These are phyloP conservation scores for Peromyscus attwateri DNA, from an alignment of 2,797 vertebrate species.

Conservation along the genomic window DNA sequence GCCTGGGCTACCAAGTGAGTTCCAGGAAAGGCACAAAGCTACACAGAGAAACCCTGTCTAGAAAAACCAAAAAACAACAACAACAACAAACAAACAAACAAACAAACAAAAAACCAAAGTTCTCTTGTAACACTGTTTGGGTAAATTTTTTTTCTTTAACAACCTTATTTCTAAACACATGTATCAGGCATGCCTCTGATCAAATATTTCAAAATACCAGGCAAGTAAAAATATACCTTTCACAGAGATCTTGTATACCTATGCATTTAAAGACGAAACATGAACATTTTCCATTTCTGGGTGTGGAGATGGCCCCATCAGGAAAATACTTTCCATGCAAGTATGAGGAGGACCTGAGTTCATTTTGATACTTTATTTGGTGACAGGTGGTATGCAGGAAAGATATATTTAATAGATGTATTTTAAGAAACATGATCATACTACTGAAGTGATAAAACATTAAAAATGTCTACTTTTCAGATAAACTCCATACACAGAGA, in stretches of 20 bases:
- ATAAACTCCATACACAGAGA: neutral
- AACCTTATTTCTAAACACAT: conserved; percentile 1
- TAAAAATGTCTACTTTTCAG: conserved; percentile 22
- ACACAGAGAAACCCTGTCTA: too few relatives aligned
- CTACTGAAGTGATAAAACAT: neutral
- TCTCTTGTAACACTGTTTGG: neutral
- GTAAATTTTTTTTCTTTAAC: neutral
- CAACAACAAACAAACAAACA: too few relatives aligned
- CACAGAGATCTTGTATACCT: neutral
- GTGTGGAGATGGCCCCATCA: neutral
- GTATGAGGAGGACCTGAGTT: neutral
- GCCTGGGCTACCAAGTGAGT: too few relatives aligned
- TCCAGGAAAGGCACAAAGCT: too few relatives aligned
- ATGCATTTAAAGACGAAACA: neutral
- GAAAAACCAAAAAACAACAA: too few relatives aligned
- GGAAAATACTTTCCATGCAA: neutral
- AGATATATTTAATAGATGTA: neutral
- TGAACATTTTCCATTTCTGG: neutral
- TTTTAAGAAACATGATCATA: neutral
- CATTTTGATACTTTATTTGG: neutral
- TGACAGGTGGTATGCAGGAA: neutral
- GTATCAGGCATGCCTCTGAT: neutral
- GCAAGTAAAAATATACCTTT: neutral
- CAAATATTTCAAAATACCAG: conserved; percentile 25
- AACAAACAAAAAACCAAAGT: neutral